Conservation (phyloP, 1,140 invertebrate species). For the Drosophila bifasciata region DNA sequence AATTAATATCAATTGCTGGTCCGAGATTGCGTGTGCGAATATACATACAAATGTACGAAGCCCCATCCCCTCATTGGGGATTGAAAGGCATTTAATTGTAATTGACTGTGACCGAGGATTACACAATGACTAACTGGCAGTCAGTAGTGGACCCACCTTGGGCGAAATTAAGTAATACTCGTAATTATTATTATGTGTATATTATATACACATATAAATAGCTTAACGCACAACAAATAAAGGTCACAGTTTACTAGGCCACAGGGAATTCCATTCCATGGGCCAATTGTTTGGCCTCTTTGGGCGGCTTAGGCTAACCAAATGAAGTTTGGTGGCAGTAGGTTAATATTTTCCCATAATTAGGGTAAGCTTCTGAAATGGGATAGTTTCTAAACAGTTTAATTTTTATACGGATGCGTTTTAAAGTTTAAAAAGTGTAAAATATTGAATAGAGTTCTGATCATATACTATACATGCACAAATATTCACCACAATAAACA, state of each 20-base stretch:
- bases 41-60: conserved; percentile 20
- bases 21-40: conserved; percentile 53
- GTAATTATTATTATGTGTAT: conserved; percentile 54
- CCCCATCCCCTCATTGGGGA: conserved; percentile 24
- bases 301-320: neutral
- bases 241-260: conserved; percentile 41
- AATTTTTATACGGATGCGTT: no score
- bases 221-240: conserved; percentile 22
- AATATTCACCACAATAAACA: conserved; percentile 6
- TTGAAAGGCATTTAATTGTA: conserved; percentile 66
- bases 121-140: conserved; percentile 56
- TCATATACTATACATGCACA: no score
- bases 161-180: conserved; percentile 50
- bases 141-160: conserved; percentile 18
- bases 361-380: conserved; percentile 3
- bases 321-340: neutral
- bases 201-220: conserved; percentile 47
- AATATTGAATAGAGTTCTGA: no score
- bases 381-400: neutral
- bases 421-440: no score
- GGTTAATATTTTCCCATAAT: conserved; percentile 7
- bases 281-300: conserved; percentile 35
- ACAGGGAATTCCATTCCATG: conserved; percentile 7
- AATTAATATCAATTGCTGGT: conserved; percentile 63
- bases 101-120: conserved; percentile 62